Conservation (phyloP, 2,797 vertebrate genomes). For the Poliocrania exsul region DNA sequence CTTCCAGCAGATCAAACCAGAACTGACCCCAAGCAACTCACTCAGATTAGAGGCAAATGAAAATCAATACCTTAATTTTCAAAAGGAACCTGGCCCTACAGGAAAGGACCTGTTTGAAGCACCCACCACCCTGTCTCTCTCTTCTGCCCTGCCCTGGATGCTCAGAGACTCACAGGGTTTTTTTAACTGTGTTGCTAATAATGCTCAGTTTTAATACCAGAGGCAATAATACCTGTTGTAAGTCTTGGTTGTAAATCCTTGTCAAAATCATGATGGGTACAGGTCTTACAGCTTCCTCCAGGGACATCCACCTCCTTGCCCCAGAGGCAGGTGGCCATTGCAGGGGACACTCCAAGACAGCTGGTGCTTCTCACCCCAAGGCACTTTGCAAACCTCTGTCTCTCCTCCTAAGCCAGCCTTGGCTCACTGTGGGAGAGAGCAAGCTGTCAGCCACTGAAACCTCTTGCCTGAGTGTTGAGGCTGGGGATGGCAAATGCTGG, state of each 20-base stretch:
- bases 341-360: neutral
- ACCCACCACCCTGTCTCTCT: neutral
- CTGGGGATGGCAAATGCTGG: neutral
- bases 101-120: neutral
- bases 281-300: neutral
- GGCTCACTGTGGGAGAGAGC: neutral
- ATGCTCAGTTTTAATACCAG: neutral
- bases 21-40: neutral
- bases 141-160: neutral
- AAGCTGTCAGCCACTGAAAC: neutral
- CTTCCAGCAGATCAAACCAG: neutral
- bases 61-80: neutral
- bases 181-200: neutral
- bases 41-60: neutral
- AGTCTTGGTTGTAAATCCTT: neutral
- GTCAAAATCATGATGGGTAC: neutral
- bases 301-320: neutral
- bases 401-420: neutral
- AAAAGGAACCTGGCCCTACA: neutral
- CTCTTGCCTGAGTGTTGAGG: neutral
- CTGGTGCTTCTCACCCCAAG: neutral
- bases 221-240: neutral
- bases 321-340: neutral
- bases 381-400: neutral
- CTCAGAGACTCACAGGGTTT: neutral